phyloP scores from a whole-genome alignment of 2,888 invertebrate genomes.

The Lepetodrilus schrolli region DNA sequence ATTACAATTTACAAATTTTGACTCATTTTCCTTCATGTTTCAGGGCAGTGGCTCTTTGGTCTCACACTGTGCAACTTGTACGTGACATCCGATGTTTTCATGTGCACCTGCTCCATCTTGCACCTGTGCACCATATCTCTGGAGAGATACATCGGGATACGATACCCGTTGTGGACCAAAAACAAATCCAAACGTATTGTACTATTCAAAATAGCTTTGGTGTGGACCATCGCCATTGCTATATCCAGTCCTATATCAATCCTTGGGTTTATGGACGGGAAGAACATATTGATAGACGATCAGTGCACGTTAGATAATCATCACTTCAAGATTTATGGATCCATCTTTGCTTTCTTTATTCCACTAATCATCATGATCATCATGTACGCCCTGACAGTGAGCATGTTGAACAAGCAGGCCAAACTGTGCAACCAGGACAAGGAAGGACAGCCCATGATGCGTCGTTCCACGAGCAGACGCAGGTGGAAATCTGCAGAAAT shows the following conservation, averaged over 20 bases:
- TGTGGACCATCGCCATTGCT: conserved; percentile 88
- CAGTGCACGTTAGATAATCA: conserved; percentile 75
- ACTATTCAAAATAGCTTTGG: conserved; percentile 89
- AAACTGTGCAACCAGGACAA: conserved; percentile 52
- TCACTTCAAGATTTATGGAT: conserved; percentile 86
- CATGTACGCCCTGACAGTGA: conserved; percentile 94
- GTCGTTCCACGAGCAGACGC: conserved; percentile 58
- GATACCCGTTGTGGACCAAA: conserved; percentile 85
- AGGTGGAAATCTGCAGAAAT: conserved; percentile 38
- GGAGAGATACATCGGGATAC: conserved; percentile 87
- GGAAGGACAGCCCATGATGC: conserved; percentile 63
- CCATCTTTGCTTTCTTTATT: conserved; percentile 95
- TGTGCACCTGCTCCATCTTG: conserved; percentile 78
- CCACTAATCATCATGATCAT: conserved; percentile 95
- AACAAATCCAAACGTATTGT: conserved; percentile 73
- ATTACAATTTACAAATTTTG: too few species aligned
- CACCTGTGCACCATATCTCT: conserved; percentile 79
- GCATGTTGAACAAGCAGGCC: conserved; percentile 86
- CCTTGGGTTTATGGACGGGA: conserved; percentile 78
- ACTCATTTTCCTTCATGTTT: too few species aligned
- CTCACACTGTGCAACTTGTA: conserved; percentile 76
- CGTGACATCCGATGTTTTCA: conserved; percentile 79
- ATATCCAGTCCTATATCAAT: conserved; percentile 77
- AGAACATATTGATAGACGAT: conserved; percentile 80
- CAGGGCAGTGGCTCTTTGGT: conserved; percentile 92